Conservation (phyloP, 2,113 vertebrate genomes). For the Tautogolabrus adspersus region DNA sequence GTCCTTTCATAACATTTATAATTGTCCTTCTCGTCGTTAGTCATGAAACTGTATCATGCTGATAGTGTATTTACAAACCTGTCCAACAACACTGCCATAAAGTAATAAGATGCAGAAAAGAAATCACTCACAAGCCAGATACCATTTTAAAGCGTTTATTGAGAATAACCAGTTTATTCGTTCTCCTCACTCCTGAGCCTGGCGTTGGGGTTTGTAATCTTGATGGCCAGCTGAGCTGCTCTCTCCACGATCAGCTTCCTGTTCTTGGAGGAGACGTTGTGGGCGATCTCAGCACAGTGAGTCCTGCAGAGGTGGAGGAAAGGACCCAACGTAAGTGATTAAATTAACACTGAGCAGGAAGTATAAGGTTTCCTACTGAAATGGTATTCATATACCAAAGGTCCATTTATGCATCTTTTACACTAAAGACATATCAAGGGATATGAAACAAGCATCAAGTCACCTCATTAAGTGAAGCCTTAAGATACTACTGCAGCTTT, state of each 20-base stretch:
- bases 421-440: too few relatives aligned
- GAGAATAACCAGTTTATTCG: slow-evolving; percentile 84
- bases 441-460: too few relatives aligned
- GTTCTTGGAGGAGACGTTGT: slow-evolving; percentile 99
- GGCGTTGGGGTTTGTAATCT: slow-evolving; percentile 98
- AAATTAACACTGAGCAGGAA: too few relatives aligned
- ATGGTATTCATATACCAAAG: too few relatives aligned
- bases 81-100: background rate
- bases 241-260: slow-evolving; percentile 97
- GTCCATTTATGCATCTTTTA: too few relatives aligned
- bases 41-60: too few relatives aligned
- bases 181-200: slow-evolving; percentile 98
- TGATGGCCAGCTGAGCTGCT: slow-evolving; percentile 97
- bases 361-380: too few relatives aligned
- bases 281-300: slow-evolving; percentile 96
- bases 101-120: background rate
- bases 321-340: background rate
- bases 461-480: too few relatives aligned
- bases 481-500: background rate
- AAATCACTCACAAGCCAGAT: background rate
- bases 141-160: slow-evolving; percentile 75
- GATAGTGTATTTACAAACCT: background rate
- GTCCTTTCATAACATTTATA: too few relatives aligned
- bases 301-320: slow-evolving; percentile 82
- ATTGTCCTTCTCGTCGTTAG: too few relatives aligned